phyloP scores from a whole-genome alignment of 2,113 vertebrate genomes.

The Leptobrachium ailaonicum region DNA sequence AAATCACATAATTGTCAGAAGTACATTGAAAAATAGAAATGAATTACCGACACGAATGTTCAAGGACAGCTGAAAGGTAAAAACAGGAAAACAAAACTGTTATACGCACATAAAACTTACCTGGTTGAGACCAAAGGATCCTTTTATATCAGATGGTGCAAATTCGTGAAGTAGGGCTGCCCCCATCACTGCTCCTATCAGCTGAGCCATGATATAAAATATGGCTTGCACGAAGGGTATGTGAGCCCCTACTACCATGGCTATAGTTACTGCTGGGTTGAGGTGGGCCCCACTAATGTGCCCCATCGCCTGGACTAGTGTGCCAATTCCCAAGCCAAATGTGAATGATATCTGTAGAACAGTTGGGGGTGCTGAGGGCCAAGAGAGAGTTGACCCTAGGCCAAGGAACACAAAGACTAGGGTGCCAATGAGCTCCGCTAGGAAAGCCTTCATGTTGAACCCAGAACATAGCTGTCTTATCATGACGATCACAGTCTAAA shows the following conservation, averaged over 20 bases:
- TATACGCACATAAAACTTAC: conserved; percentile 20
- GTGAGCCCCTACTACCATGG: conserved; percentile 30
- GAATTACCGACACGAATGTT: not conserved
- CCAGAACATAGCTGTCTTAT: conserved; percentile 33
- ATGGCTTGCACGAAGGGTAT: conserved; percentile 35
- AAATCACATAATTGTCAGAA: not conserved
- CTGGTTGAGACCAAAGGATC: conserved; percentile 47
- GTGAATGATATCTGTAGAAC: conserved; percentile 47
- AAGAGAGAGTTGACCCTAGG: conserved; percentile 42
- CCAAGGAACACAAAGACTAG: conserved; percentile 43
- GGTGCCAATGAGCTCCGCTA: conserved; percentile 44
- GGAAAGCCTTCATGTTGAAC: conserved; percentile 25
- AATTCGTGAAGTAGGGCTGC: conserved; percentile 50
- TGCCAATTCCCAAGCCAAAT: conserved; percentile 48
- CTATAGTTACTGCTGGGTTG: conserved; percentile 46
- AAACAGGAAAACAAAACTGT: not conserved
- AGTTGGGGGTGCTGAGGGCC: conserved; percentile 24
- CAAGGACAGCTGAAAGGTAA: not conserved
- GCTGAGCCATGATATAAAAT: conserved; percentile 45
- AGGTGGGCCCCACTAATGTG: conserved; percentile 50
- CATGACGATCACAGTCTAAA: conserved; percentile 18
- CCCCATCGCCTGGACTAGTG: conserved; percentile 44
- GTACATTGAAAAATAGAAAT: not conserved
- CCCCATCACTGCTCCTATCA: conserved; percentile 46
- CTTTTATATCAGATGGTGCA: conserved; percentile 14